A percentile compares a stretch with the other conserved stretches of the same genome.
These are phyloP conservation scores for Andrena bicolor DNA, from an alignment of 2,888 invertebrate genomes.

Conservation along the genomic window DNA sequence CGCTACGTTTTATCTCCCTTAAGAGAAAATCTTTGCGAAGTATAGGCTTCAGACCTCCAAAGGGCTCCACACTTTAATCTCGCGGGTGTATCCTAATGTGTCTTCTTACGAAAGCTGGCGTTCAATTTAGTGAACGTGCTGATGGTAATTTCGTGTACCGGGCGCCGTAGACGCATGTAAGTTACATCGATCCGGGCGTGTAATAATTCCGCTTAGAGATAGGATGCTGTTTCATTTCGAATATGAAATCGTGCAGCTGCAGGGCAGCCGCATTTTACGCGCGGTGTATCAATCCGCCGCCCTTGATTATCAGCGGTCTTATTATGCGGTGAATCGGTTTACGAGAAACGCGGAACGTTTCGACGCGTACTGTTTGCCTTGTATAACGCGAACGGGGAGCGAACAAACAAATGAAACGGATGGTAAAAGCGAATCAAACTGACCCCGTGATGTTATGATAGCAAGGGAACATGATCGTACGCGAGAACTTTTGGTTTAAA, in stretches of 20 bases:
- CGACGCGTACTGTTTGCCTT: slow-evolving; percentile 34
- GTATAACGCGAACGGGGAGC: slow-evolving; percentile 10
- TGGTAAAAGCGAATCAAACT: neutral
- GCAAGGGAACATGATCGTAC: neutral
- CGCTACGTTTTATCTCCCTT: neutral
- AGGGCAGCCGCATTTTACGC: neutral
- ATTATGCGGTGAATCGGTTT: slow-evolving; percentile 16
- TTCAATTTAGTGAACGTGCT: neutral
- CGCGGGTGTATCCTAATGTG: neutral
- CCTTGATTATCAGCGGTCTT: neutral
- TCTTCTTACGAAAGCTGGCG: slow-evolving; percentile 3
- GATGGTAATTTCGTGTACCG: neutral
- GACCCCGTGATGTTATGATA: neutral
- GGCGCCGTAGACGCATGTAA: neutral
- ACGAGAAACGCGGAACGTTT: neutral
- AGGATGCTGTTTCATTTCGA: neutral
- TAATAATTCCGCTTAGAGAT: neutral
- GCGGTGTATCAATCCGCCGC: slow-evolving; percentile 6
- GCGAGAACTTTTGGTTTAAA: slow-evolving; percentile 26
- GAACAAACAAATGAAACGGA: slow-evolving; percentile 11
- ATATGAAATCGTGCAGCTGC: neutral
- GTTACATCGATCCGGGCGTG: neutral
- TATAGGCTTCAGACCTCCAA: neutral
- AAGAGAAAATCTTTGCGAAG: neutral
- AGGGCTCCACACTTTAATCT: neutral